These are phyloP conservation scores for Pseudomyrmex flavicornis DNA, from an alignment of 1,140 invertebrate genomes.

Conservation along the genomic window DNA sequence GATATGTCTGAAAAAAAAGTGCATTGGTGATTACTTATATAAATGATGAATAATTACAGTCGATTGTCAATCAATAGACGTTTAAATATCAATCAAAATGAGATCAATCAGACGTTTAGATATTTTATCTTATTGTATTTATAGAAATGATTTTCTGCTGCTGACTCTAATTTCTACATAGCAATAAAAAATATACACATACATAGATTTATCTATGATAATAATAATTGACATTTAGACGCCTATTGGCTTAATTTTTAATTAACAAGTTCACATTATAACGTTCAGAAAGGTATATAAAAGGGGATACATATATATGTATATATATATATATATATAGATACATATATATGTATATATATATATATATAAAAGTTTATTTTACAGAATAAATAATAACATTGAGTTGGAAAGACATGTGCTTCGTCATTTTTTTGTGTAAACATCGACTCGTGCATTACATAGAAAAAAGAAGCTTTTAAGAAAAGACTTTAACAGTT, in stretches of 20 bases:
- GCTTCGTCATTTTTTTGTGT: constrained; percentile 73
- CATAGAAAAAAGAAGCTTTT: constrained; percentile 67
- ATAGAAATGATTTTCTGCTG: constrained; percentile 7
- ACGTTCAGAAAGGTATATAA: constrained; percentile 10
- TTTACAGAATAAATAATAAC: constrained; percentile 52
- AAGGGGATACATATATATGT: not conserved
- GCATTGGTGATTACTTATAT: constrained; percentile 32
- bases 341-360: not conserved
- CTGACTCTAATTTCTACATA: not conserved
- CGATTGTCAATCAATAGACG: constrained; percentile 19
- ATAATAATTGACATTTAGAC: constrained; percentile 41
- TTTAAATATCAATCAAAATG: constrained; percentile 36
- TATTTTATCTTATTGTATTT: not conserved
- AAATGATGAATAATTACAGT: constrained; percentile 30
- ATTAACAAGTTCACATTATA: constrained; percentile 38
- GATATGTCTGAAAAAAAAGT: constrained; percentile 30
- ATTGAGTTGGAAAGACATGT: constrained; percentile 81
- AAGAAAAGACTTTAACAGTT: constrained; percentile 40
- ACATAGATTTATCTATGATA: not conserved
- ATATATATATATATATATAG: not conserved
- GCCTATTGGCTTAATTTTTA: constrained; percentile 10
- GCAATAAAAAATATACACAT: not conserved
- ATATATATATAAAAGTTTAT: constrained; percentile 29
- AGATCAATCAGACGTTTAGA: not conserved
- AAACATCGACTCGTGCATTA: constrained; percentile 78